Evolutionary conservation across 92 coral and sea anemone species (phyloP), one percentile per base, ranked within the genome.

Genomic region (Bergia puertoricense): DNA sequence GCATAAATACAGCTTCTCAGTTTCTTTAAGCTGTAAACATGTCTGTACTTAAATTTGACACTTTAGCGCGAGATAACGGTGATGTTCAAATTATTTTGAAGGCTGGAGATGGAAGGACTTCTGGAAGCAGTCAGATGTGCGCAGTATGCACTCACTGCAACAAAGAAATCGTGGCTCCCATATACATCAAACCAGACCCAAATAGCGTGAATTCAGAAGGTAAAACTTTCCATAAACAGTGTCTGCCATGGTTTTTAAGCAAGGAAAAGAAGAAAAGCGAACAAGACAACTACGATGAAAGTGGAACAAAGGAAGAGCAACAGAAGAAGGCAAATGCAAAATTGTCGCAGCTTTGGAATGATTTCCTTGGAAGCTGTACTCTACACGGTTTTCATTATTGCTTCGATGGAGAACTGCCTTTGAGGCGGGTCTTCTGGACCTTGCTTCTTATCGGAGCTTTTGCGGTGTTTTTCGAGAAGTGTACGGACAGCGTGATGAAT

Each of bases 111-210:
- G 92, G 89, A 39, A 90, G 92, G 88, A 66, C 77, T n/a, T 16
- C 22, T 44, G 87, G 87, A 3, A 51, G 78, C 10, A 44, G 87
- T 36, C 87, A 84, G 41, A 89, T 95, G 82, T 95, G 94, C 54
- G 98, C 98, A 6, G 92, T 93, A 45, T 95, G 98, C 71, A 95
- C 94, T 86, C 98, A 95, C 84, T 95, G 98, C 80, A 95, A 95
- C 87, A 95, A 93, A 73, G 98, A 95, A 72, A 95, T 95, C 39
- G 92, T 95, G 8, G 98, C 87, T 10, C 87, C 94, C 1, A 93
- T 95, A 56, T 95, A 95, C 89, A 90, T 95, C 86, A 92, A 93
- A 84, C 86, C 98, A 3, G 98, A 95, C n/a, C 77, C 91, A 39
- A 94, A 92, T 40, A 95, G 94, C 80, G 93, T 85, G 48, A 92